phyloP scores from a whole-genome alignment of 2,888 invertebrate species.

The Siphlonurus alternatus region DNA sequence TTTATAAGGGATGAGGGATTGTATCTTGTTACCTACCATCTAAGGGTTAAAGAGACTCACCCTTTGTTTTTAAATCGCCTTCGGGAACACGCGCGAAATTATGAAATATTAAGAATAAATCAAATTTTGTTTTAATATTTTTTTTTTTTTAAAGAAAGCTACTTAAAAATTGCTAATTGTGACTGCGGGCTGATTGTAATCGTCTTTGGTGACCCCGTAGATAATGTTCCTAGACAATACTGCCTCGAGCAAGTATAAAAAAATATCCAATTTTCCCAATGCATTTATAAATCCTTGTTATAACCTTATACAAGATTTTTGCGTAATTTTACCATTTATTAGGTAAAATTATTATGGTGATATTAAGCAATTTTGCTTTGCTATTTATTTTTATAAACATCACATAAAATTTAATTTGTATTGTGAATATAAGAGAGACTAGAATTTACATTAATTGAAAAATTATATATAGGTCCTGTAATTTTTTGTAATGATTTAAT shows the following conservation, averaged over 20 bases:
- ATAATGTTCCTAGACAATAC: neutral
- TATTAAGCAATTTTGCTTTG: neutral
- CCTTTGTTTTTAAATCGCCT: no score
- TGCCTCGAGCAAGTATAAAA: neutral
- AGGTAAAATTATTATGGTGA: neutral
- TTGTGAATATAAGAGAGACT: no score
- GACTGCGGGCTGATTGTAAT: neutral
- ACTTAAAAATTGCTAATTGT: neutral
- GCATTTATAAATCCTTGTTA: neutral
- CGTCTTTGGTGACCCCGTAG: neutral
- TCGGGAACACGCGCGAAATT: no score
- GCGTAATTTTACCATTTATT: neutral
- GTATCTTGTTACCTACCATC: neutral
- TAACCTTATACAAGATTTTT: neutral
- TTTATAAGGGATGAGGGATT: neutral
- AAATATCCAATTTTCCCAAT: neutral
- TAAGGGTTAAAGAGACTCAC: no score
- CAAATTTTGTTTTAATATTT: neutral
- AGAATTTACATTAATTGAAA: neutral
- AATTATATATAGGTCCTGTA: no score
- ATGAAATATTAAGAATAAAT: neutral
- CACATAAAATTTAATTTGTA: no score
- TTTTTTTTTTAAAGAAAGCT: no score
- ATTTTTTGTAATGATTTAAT: no score
- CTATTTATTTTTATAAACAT: neutral